Evolutionary conservation across 2,797 vertebrate genomes (phyloP), one percentile per base, ranked within the genome.

Genomic region (Lacerta viridis): DNA sequence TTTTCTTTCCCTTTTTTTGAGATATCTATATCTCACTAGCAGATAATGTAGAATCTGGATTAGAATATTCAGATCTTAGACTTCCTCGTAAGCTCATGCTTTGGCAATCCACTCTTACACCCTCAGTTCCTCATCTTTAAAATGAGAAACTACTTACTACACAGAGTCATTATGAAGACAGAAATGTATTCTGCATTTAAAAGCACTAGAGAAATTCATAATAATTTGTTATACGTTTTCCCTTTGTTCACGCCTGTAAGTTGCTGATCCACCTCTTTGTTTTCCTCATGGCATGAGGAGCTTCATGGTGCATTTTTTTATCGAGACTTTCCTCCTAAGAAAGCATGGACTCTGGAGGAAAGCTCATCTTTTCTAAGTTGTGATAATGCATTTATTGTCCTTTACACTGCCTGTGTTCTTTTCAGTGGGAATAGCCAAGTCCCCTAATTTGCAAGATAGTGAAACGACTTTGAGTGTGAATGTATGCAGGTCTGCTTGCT

Each of bases 341-440:
- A 83, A 76, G 61, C 88, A 43, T 87, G 23, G 85, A 89, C 80
- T 33, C 29, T 50, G 87, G 25, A 91, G 10, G 71, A 68, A 80
- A 39, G 79, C 87, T 89, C 79, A 43, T 80, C 7, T 85, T 17
- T 8, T 85, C 11, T 80, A 55, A 66, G 76, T 89, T 75, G 55
- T 76, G 66, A 88, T 69, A 88, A 71, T 69, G 77, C 6, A 5
- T 11, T n/a, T 80, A 43, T 82, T 90, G 11, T 0, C 0, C 0
- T 78, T 10, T 76, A 20, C 15, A 6, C 50, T 66, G 82, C 2
- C 39, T 2, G 0, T 84, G 20, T 79, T 92, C 85, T 75, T 79
- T 90, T 92, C 83, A 85, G 4, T 29, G 71, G 87, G 64, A 33
- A n/a, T 33, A 61, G n/a, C 41, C 7, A 86, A 69, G 20, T 25